These are phyloP conservation scores for Drosophila lutescens DNA, from an alignment of 2,888 invertebrate species.

Conservation along the genomic window DNA sequence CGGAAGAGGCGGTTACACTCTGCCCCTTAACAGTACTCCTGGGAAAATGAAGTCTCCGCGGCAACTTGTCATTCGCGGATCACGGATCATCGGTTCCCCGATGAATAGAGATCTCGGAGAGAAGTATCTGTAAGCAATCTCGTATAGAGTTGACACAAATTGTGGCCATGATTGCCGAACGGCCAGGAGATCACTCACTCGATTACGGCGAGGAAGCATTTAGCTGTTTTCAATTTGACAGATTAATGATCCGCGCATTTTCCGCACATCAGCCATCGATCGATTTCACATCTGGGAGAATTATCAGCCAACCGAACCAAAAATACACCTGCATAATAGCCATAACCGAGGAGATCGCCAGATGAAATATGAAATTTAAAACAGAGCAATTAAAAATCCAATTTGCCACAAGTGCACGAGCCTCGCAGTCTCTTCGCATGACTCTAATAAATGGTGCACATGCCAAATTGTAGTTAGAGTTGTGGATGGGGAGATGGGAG, in stretches of 20 bases:
- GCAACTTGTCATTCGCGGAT: slow-evolving; percentile 23
- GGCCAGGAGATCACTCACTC: slow-evolving; percentile 12
- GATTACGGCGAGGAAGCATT: slow-evolving; percentile 21
- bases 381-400: slow-evolving; percentile 56
- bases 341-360: slow-evolving; percentile 11
- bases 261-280: slow-evolving; percentile 35
- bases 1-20: slow-evolving; percentile 40
- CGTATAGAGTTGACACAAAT: slow-evolving; percentile 25
- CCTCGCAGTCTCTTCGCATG: slow-evolving; percentile 42
- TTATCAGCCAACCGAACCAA: slow-evolving; percentile 14
- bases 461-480: slow-evolving; percentile 70
- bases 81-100: neutral
- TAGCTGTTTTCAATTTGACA: slow-evolving; percentile 35
- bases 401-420: slow-evolving; percentile 68
- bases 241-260: slow-evolving; percentile 40
- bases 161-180: slow-evolving; percentile 12
- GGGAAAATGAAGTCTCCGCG: slow-evolving; percentile 9
- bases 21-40: slow-evolving; percentile 33
- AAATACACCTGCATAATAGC: slow-evolving; percentile 30
- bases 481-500: neutral
- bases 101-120: slow-evolving; percentile 8
- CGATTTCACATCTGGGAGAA: slow-evolving; percentile 16
- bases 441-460: slow-evolving; percentile 75
- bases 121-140: neutral
- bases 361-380: slow-evolving; percentile 35